Percentiles rank a stretch among this genome's conserved stretches.
phyloP scores from a whole-genome alignment of 2,888 invertebrate genomes.

The Heliconius aoede region DNA sequence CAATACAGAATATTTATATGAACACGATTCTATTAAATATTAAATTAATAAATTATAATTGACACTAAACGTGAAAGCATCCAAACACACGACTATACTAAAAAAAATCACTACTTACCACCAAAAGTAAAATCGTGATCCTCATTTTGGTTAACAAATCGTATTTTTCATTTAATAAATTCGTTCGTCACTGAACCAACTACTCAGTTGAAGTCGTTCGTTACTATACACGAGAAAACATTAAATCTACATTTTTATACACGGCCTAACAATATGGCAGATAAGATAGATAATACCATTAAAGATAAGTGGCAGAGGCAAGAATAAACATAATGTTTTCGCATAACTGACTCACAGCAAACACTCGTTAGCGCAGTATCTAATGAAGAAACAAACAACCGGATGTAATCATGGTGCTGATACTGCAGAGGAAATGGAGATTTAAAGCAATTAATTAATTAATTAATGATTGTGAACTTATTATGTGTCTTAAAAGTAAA shows the following conservation, averaged over 20 bases:
- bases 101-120: slow-evolving; percentile 66
- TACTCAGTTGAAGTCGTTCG: slow-evolving; percentile 76
- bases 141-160: slow-evolving; percentile 66
- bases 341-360: slow-evolving; percentile 76
- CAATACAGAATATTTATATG: background rate
- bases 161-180: slow-evolving; percentile 47
- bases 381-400: slow-evolving; percentile 61
- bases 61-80: too few species aligned
- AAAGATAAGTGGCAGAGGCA: slow-evolving; percentile 66
- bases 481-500: background rate
- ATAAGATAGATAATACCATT: slow-evolving; percentile 78
- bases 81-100: background rate
- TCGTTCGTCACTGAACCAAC: slow-evolving; percentile 73
- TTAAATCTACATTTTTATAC: slow-evolving; percentile 71
- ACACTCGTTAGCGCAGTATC: slow-evolving; percentile 55
- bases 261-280: slow-evolving; percentile 69
- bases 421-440: slow-evolving; percentile 57
- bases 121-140: slow-evolving; percentile 67
- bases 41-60: too few species aligned
- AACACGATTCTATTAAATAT: too few species aligned
- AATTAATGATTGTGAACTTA: slow-evolving; percentile 11
- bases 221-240: slow-evolving; percentile 63
- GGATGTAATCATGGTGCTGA: slow-evolving; percentile 63
- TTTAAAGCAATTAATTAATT: slow-evolving; percentile 22
- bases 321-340: slow-evolving; percentile 77